A percentile compares a stretch with the other conserved stretches of the same genome.
Conservation (phyloP, 2,113 vertebrate species). For the Salvelinus sp. region DNA sequence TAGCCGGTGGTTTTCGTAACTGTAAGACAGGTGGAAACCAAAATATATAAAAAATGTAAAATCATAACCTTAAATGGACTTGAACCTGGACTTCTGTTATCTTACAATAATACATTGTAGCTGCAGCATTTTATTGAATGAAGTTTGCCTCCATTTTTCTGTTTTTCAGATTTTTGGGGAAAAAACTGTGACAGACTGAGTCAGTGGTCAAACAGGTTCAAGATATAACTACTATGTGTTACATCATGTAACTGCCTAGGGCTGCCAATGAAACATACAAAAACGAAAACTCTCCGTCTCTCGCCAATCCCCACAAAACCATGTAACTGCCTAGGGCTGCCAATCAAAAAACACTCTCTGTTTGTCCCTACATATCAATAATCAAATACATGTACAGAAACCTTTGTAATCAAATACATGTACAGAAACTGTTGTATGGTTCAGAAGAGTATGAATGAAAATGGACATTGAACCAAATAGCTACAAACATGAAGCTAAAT, state of each 20-base stretch:
- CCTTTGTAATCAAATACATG: no score
- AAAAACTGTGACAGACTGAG: constrained; percentile 38
- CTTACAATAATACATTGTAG: no score
- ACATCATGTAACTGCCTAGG: background rate
- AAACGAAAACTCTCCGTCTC: no score
- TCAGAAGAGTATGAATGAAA: no score
- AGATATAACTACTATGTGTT: background rate
- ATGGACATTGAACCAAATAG: background rate
- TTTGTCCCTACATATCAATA: no score
- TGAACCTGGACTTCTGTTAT: constrained; percentile 27
- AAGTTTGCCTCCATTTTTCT: constrained; percentile 38
- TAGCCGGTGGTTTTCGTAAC: no score
- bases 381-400: no score
- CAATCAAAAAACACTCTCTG: no score
- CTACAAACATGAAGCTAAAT: background rate
- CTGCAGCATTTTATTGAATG: background rate
- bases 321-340: background rate
- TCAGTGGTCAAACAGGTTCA: constrained; percentile 27
- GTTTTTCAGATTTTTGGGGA: constrained; percentile 42
- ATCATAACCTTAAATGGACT: no score
- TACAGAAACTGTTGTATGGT: no score
- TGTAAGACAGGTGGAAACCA: no score
- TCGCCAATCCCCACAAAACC: background rate
- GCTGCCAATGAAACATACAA: background rate
- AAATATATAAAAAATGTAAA: no score